Evolutionary conservation across 2,888 invertebrate genomes (phyloP), one percentile per base, ranked within the genome.

Genomic region (Dolichomitus sp.): DNA sequence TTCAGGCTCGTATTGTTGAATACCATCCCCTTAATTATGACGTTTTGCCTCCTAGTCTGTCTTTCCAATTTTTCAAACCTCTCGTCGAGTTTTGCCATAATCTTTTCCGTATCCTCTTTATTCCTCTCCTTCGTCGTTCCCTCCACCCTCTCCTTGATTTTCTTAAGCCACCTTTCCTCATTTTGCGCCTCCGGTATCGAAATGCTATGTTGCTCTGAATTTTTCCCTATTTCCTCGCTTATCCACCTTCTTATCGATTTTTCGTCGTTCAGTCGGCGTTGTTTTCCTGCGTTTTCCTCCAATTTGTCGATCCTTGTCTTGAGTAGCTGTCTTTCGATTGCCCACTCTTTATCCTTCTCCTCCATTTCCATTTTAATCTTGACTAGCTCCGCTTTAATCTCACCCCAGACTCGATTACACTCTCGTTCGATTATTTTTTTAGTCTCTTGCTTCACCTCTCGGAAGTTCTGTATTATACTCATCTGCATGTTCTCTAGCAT

Each of bases 341-440:
- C 45, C 65, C 27, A 42, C 45, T 45, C 42, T 45, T 45, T 37
- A 17, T 65, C 45, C 45, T 27, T 19, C 17, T 37, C n/a, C 1
- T 45, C 65, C 5, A 45, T 45, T 65, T 14, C 65, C 19, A 19
- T 45, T 42, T 12, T 45, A 12, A 45, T 27, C 14, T 23, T 17
- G 7, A n/a, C 19, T 12, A 45, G n/a, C 45, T 65, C 45, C 14
- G 6, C 45, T 17, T 42, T 40, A 40, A 73, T 84, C 76, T 72
- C 37, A 74, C 85, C 79, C 61, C 61, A 61, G 5, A 61, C 5
- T 40, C 61, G 33, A 7, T 61, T n/a, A 12, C 61, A 61, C 33
- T 61, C 61, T 19, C 11, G 1, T 37, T 19, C 37, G 1, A 61
- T 40, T 19, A 37, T 7, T 12, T 61, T 17, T 14, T 30, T 12